Evolutionary conservation across 2,113 vertebrate species (phyloP), one percentile per base, ranked within the genome.

Genomic region (Pterophyllum scalare): DNA sequence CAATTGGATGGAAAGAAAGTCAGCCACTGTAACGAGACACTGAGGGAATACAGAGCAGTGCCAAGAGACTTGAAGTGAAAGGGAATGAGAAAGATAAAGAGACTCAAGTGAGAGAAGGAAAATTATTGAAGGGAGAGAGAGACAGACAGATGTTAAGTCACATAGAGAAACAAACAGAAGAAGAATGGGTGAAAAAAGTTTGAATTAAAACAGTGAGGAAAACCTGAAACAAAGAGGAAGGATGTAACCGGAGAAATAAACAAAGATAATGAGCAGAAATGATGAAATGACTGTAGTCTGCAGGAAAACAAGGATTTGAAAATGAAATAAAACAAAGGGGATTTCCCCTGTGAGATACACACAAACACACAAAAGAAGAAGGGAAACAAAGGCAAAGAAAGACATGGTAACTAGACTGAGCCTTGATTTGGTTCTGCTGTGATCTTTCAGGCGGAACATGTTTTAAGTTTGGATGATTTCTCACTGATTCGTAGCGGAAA

Each of bases 1-100:
- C 85, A 60, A 85, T 35, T 84, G 89, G 88, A 67, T 80, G 74
- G 80, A 89, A 90, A 90, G 81, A 92, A 90, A 93, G 87, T 90
- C 91, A 94, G 74, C 81, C 85, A 87, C 79, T 87, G 90, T 92
- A 93, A 90, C 91, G 46, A 91, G 92, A 87, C 82, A 84, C 83
- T 64, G 86, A 80, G 88, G 89, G 92, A 91, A 91, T 90, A 90
- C 81, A 81, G 82, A 91, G 81, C 64, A 81, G 58, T 5, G 33
- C 67, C 2, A 8, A 88, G 89, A 64, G 78, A 84, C 22, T 77
- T 3, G 12, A 31, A 79, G 77, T 80, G 83, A 90, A 80, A 79
- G 77, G 67, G 72, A 84, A 88, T 86, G 83, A 82, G 57, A 84
- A 59, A 80, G 88, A 91, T 89, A 88, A 89, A 89, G 86, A 89